Conservation (phyloP, 2,797 vertebrate genomes). For the Eospalax fontanierii region DNA sequence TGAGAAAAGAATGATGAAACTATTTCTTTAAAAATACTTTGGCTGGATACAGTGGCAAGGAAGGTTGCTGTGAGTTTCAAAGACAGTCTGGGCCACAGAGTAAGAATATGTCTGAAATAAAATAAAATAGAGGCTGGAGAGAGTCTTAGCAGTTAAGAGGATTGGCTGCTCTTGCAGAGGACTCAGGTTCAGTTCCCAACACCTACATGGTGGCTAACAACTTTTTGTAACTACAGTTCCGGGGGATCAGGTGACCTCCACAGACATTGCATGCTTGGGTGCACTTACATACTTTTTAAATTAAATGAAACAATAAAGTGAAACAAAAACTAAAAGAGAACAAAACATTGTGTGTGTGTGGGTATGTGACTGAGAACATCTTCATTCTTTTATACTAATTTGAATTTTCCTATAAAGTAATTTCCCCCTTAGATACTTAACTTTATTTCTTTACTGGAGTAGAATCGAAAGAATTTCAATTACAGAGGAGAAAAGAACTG, state of each 20-base stretch:
- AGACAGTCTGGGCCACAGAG: neutral
- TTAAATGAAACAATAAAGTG: neutral
- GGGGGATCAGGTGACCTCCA: too few relatives aligned
- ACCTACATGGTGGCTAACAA: too few relatives aligned
- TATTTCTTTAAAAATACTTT: neutral
- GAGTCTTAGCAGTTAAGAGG: too few relatives aligned
- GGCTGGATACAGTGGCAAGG: neutral
- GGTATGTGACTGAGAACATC: neutral
- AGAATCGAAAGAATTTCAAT: slow-evolving; percentile 44
- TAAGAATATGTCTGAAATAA: neutral
- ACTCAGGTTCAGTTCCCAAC: neutral
- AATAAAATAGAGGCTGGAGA: neutral
- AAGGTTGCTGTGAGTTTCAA: neutral
- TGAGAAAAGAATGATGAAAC: neutral
- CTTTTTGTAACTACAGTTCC: too few relatives aligned
- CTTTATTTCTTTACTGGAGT: slow-evolving; percentile 25
- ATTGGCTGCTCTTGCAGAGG: too few relatives aligned
- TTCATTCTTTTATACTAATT: slow-evolving; percentile 39
- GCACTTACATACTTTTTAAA: too few relatives aligned
- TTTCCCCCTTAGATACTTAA: neutral
- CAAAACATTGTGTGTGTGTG: neutral
- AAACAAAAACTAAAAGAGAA: neutral
- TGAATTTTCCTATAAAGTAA: slow-evolving; percentile 38
- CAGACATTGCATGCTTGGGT: too few relatives aligned
- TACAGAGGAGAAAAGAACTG: slow-evolving; percentile 42